Base-by-base conservation (phyloP, 2,888 invertebrate genomes). In the Piscicola geometra region DNA sequence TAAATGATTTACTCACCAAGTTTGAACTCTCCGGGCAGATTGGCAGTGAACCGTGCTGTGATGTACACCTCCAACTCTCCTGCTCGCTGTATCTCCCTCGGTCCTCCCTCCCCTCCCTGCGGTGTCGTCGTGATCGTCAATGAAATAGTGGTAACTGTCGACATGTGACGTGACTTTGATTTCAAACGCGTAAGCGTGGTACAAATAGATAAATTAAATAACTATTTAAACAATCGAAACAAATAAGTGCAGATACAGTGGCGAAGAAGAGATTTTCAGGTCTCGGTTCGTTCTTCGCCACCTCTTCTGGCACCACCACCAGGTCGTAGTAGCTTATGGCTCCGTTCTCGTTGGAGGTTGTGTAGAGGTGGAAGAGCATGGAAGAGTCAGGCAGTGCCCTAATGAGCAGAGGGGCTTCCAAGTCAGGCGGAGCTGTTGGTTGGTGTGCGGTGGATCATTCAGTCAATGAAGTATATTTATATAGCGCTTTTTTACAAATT, bases 311-410 rank as follows among this genome's bases (percentile, higher is more conserved):
- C 30, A 99, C 94, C 77, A 98, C 95, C 81, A 97, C 91, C 83
- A 99, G 87, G 86, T 92, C 95, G 87, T 99, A 99, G 87, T 97
- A 94, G 77, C 93, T 94, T 81, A 99, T 95, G 9, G 95, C 95
- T 33, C 99, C 98, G 84, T 96, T 95, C 86, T 97, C 96, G 87
- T 98, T 98, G 0, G 95, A 94, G 0, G 98, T 96, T 47, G 79
- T 77, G 12, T 79, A 67, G 71, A 84, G 78, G 5, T 76, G 47
- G 36, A 84, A 77, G 32, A 78, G 80, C 47, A 83, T 32, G n/a
- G 72, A 64, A 28, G 66, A 52, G 50, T 79, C 78, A 1, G 76
- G 71, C 0, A 71, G 5, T 1, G 75, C 36, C 9, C 69, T 32
- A n/a, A 69, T 30, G 68, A 78, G 76, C 25, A 50, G 25, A 0